Conservation (phyloP, 2,797 vertebrate species). For the Sebastes itinus region DNA sequence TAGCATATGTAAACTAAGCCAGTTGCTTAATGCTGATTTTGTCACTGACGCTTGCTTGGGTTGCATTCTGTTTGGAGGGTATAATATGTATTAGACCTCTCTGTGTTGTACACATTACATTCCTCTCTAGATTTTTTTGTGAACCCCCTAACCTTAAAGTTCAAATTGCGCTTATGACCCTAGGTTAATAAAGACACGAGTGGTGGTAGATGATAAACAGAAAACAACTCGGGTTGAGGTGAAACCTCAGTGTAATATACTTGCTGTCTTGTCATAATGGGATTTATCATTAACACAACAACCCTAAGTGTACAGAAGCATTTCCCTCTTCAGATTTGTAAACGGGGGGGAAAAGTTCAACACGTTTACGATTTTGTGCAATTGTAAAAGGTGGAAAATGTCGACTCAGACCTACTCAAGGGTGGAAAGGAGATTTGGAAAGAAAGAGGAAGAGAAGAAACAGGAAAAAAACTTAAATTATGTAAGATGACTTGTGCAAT, state of each 20-base stretch:
- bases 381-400: conserved; percentile 48
- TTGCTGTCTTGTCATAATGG: conserved; percentile 65
- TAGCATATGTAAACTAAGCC: too few species aligned
- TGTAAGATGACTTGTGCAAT: conserved; percentile 51
- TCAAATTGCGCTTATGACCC: too few species aligned
- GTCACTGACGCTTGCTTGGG: too few species aligned
- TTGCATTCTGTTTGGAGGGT: too few species aligned
- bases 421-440: conserved; percentile 3
- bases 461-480: conserved; percentile 10
- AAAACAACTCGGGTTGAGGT: conserved; percentile 40
- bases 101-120: too few species aligned
- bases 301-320: conserved; percentile 35
- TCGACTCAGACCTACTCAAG: conserved; percentile 30
- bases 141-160: too few species aligned
- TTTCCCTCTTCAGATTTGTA: conserved; percentile 40
- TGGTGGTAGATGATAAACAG: conserved; percentile 74
- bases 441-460: conserved; percentile 39
- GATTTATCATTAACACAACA: conserved; percentile 76
- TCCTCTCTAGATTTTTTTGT: too few species aligned
- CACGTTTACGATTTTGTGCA: conserved; percentile 32
- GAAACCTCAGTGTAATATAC: conserved; percentile 63
- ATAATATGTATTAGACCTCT: too few species aligned
- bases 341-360: conserved; percentile 53
- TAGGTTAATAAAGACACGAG: conserved; percentile 8
- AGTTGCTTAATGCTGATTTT: too few species aligned